Base-by-base conservation (phyloP, 1,140 invertebrate genomes). In the Wasmannia auropunctata region DNA sequence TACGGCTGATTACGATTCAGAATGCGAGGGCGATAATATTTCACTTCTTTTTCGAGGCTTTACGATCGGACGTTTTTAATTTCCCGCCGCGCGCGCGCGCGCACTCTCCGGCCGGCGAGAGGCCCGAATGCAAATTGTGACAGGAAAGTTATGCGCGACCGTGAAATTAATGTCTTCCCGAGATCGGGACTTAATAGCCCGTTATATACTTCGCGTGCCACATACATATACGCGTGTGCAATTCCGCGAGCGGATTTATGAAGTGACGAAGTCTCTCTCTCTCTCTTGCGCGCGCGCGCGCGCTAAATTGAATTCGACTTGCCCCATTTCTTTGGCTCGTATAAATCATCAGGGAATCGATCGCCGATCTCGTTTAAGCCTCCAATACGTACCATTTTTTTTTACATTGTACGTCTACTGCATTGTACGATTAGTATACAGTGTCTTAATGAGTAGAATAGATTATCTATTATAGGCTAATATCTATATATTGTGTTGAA, bases 21-120 rank as follows among this genome's bases (percentile, higher is more conserved):
- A 87, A 89, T 81, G 93, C 87, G 81, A 76, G 85, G 75, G 43
- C 83, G 80, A 69, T 88, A 88, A 92, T 94, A 95, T 91, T 94
- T 94, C 89, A 94, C 90, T 84, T 90, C 91, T 91, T 58, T 92
- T 90, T 87, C 84, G 76, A 88, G 90, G 89, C 92, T 94, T 94
- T 93, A 94, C 91, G 93, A 92, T 92, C 93, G 91, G 92, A 93
- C 93, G 93, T 94, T 94, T 95, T 95, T 94, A 94, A 95, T 95
- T 95, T 95, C 92, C 93, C 92, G 84, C 76, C 87, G 62, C 58
- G 31, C 79, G 56, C 79, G 51, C n/a, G n/a, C n/a, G n/a, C n/a
- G n/a, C n/a, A n/a, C n/a, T n/a, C n/a, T n/a, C n/a, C n/a, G n/a
- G n/a, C 70, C 74, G 34, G 60, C 90, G 90, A 91, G 72, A 86